A percentile compares a stretch with the other conserved stretches of the same genome.
phyloP scores from a whole-genome alignment of 2,888 invertebrate species.

The Parnassius mnemosyne region DNA sequence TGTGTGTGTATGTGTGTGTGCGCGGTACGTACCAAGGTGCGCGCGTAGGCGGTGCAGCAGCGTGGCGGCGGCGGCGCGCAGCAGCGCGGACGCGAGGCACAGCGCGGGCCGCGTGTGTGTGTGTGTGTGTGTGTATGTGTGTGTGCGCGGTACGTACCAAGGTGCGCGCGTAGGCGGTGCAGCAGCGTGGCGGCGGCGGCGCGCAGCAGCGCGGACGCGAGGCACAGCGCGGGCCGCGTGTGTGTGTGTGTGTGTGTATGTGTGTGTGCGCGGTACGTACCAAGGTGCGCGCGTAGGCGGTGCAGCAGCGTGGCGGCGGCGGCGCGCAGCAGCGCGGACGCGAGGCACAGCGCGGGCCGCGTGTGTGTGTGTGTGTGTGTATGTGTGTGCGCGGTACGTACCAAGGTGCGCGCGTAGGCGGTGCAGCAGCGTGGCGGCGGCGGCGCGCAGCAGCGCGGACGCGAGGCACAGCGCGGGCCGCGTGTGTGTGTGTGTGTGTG shows the following conservation, averaged over 20 bases:
- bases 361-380: no score
- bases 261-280: slow-evolving; percentile 27
- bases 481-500: no score
- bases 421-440: slow-evolving; percentile 89
- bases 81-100: slow-evolving; percentile 68
- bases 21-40: slow-evolving; percentile 44
- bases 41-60: slow-evolving; percentile 89
- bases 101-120: slow-evolving; percentile 62
- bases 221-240: no score
- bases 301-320: slow-evolving; percentile 89
- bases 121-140: no score
- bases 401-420: slow-evolving; percentile 84
- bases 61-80: slow-evolving; percentile 83
- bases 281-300: slow-evolving; percentile 84
- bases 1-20: slow-evolving; percentile 1
- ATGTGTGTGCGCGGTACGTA: slow-evolving; percentile 17
- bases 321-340: slow-evolving; percentile 68
- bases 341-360: slow-evolving; percentile 67
- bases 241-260: no score
- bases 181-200: slow-evolving; percentile 87
- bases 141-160: slow-evolving; percentile 30
- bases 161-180: slow-evolving; percentile 86
- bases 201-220: no score
- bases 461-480: no score
- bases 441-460: slow-evolving; percentile 60